Base-by-base conservation (phyloP, 1,140 invertebrate genomes). In the Branchinecta lynchi region DNA sequence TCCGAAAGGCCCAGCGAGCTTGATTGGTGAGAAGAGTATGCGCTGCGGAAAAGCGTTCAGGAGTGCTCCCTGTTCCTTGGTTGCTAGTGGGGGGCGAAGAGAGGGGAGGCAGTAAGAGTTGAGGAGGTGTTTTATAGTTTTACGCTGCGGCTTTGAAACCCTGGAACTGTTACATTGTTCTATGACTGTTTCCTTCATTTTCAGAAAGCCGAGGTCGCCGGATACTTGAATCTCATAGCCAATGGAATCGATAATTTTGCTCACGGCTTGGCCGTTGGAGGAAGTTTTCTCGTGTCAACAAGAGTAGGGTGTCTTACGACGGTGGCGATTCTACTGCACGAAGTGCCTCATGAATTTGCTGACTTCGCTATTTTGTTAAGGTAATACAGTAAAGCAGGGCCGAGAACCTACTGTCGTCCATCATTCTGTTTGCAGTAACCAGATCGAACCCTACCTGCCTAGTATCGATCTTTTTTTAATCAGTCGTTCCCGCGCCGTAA, bases 221-320 rank as follows among this genome's bases (percentile, higher is more conserved):
- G 94, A 7, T 98, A 97, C 77, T 80, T 98, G 67, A 98, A 98
- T 81, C 80, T 98, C 67, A 80, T 96, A 77, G 94, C 95, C 7
- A 98, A 98, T 78, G 87, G 89, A 9, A 93, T 98, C 69, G 95
- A 98, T 77, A 98, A 98, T 80, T 98, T 98, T 80, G 96, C 93
- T 0, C 95, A 98, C 79, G 96, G 95, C 0, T 80, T 98, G 66
- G 93, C 95, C 0, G 88, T 98, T 2, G 94, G 91, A n/a, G 93
- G 91, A 0, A 93, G 92, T 32, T 98, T 96, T 80, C 80, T 96
- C 8, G 89, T 96, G 8, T 90, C 88, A 6, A 87, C 88, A 74
- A 79, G 92, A 76, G 86, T 95, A 65, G 96, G 96, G 8, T 76
- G 89, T 7, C 80, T 97, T 7, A 97, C 94, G 8, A 97, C 94